These are phyloP conservation scores for Oscheius sp. DNA, from an alignment of 1,140 invertebrate genomes.

Conservation along the genomic window DNA sequence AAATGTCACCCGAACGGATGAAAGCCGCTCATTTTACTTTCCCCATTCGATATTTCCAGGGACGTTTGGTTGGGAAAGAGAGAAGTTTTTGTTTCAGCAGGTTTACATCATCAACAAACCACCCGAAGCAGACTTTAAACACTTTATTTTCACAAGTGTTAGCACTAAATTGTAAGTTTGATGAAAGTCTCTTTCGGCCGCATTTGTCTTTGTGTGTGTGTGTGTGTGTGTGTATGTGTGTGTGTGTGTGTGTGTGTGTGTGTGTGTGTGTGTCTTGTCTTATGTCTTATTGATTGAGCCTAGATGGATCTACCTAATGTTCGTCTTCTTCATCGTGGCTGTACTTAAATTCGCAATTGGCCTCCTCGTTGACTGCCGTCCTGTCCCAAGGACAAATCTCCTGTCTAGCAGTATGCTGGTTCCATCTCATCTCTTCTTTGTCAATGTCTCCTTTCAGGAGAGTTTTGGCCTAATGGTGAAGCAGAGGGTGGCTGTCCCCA, in stretches of 20 bases:
- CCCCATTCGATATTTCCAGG: conserved; percentile 41
- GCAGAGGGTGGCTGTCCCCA: conserved; percentile 20
- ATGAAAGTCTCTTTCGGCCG: conserved; percentile 10
- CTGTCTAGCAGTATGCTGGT: conserved; percentile 18
- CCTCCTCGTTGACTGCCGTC: conserved; percentile 15
- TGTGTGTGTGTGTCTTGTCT: too few relatives aligned
- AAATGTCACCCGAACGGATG: conserved; percentile 40
- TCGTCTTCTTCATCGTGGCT: conserved; percentile 19
- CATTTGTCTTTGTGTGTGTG: too few relatives aligned
- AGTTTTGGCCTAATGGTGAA: conserved; percentile 38
- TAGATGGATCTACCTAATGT: conserved; percentile 10
- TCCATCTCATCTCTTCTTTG: neutral
- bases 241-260: too few relatives aligned
- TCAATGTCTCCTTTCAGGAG: conserved; percentile 31
- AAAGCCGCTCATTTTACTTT: conserved; percentile 38
- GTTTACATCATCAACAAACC: conserved; percentile 37
- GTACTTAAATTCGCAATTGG: conserved; percentile 25
- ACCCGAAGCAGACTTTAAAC: conserved; percentile 30
- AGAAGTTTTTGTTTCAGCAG: conserved; percentile 28
- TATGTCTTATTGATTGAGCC: neutral
- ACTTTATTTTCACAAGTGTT: conserved; percentile 38
- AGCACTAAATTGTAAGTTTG: conserved; percentile 19
- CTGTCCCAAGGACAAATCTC: conserved; percentile 21
- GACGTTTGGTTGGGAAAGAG: too few relatives aligned
- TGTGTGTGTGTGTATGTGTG: too few relatives aligned